Conservation (phyloP, 2,797 vertebrate genomes). For the Callimico goeldii region DNA sequence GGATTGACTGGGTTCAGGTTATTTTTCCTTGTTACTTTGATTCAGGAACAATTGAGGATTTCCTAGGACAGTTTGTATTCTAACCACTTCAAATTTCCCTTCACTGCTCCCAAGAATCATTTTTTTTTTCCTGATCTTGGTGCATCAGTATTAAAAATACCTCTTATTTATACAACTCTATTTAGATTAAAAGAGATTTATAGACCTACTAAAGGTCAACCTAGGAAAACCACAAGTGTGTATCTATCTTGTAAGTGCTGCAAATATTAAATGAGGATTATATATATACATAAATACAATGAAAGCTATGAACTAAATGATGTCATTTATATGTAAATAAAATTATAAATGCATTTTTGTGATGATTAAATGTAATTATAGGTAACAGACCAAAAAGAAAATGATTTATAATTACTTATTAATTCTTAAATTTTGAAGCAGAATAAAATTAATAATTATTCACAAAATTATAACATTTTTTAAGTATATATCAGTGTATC, state of each 20-base stretch:
- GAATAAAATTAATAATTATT: neutral
- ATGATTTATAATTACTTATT: neutral
- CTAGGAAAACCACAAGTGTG: neutral
- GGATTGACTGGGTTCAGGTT: neutral
- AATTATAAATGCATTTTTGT: neutral
- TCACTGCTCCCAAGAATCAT: neutral
- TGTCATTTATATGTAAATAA: neutral
- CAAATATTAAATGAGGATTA: neutral
- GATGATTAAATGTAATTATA: neutral
- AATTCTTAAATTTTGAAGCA: neutral
- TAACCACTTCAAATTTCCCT: neutral
- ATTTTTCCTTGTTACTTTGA: neutral
- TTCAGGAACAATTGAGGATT: neutral
- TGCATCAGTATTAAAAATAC: neutral
- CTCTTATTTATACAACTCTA: neutral
- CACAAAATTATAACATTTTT: neutral
- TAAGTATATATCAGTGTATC: neutral
- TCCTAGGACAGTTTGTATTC: neutral
- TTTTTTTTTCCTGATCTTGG: neutral
- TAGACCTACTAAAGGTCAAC: neutral
- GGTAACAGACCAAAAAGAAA: neutral
- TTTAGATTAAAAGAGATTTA: neutral
- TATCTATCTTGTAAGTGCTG: neutral
- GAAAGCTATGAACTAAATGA: neutral
- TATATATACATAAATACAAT: neutral